phyloP scores from a whole-genome alignment of 1,140 invertebrate species.

The Palaemon carinicauda region DNA sequence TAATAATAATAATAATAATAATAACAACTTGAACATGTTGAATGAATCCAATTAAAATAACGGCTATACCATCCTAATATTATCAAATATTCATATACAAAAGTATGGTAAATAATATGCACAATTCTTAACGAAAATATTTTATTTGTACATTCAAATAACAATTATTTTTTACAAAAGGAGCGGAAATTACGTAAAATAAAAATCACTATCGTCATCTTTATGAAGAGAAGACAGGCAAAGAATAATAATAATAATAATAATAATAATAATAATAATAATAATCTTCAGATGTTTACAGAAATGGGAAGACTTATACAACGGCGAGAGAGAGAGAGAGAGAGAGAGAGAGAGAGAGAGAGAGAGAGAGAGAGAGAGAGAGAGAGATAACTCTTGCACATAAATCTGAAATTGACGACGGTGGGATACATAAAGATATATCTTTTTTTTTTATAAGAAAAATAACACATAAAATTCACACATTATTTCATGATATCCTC shows the following conservation, averaged over 20 bases:
- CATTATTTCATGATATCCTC: slow-evolving; percentile 45
- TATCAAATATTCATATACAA: too few species aligned
- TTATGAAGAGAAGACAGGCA: too few species aligned
- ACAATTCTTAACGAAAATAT: too few species aligned
- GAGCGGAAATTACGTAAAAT: too few species aligned
- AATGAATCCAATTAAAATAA: background rate
- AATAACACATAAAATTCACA: too few species aligned
- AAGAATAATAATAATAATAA: too few species aligned
- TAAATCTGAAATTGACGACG: background rate
- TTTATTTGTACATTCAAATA: too few species aligned
- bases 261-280: too few species aligned
- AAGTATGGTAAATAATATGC: too few species aligned
- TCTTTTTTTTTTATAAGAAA: background rate
- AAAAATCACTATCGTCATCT: too few species aligned
- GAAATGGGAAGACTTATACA: too few species aligned
- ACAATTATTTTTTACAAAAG: too few species aligned
- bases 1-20: background rate
- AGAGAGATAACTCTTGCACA: background rate
- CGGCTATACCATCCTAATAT: background rate
- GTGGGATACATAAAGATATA: background rate
- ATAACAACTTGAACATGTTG: background rate
- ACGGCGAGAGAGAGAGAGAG: background rate
- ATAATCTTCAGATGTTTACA: background rate
- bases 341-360: background rate
- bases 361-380: background rate